Conservation (phyloP, 2,797 vertebrate genomes). For the Fringilla coelebs region DNA sequence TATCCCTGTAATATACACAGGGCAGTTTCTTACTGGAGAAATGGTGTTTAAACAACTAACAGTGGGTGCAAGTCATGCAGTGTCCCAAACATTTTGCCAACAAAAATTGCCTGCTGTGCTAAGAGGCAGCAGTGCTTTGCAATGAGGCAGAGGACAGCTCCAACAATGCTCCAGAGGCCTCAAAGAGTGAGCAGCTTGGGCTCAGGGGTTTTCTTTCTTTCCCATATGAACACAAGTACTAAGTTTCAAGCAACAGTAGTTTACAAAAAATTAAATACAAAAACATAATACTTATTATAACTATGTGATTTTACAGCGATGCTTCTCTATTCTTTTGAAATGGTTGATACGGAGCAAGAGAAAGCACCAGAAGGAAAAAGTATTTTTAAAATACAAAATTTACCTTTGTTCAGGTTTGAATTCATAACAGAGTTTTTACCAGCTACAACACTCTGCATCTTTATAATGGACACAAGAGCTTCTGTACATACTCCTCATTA, state of each 20-base stretch:
- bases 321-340: background rate
- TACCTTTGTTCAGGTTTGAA: background rate
- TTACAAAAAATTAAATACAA: background rate
- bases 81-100: background rate
- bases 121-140: background rate
- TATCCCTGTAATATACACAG: background rate
- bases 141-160: background rate
- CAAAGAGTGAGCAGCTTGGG: background rate
- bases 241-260: background rate
- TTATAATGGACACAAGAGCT: background rate
- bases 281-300: background rate
- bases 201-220: background rate
- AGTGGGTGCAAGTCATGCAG: accelerated
- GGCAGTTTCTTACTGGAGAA: background rate
- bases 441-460: background rate
- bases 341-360: accelerated
- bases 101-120: too few species aligned
- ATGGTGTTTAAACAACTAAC: background rate
- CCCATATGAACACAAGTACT: background rate
- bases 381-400: background rate
- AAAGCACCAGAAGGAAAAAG: background rate
- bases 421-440: background rate
- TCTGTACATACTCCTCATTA: background rate
- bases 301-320: accelerated
- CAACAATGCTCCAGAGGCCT: accelerated